Conservation (phyloP, 2,797 vertebrate species). For the Dipus sagitta region DNA sequence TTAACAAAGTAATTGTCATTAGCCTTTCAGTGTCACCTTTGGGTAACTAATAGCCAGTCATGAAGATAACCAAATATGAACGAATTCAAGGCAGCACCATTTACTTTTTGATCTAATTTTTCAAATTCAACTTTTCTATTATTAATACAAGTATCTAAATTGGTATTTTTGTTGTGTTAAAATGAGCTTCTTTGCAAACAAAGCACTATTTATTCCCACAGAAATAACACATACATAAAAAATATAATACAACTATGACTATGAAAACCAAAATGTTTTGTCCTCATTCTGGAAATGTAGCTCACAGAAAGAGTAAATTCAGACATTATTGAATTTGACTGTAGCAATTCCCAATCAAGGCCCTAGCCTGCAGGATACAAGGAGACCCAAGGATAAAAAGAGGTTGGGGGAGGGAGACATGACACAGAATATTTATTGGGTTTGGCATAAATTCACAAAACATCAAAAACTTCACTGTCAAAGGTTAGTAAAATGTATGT, state of each 20-base stretch:
- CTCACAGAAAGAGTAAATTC: background rate
- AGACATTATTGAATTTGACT: background rate
- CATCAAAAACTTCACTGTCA: background rate
- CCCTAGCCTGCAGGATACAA: background rate
- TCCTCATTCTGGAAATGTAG: background rate
- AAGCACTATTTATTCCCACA: background rate
- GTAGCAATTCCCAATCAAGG: background rate
- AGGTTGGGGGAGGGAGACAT: background rate
- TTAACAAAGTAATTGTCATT: conserved; percentile 1
- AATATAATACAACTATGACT: background rate
- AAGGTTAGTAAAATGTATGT: background rate
- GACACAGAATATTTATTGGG: conserved; percentile 1
- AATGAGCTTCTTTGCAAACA: conserved; percentile 3
- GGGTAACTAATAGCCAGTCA: background rate
- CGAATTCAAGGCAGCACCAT: background rate
- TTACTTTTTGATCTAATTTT: background rate
- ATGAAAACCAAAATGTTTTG: background rate
- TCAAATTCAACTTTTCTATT: background rate
- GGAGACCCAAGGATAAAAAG: background rate
- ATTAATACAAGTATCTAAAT: background rate
- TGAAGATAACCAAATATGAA: background rate
- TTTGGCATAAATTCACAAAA: background rate
- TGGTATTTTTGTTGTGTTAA: background rate
- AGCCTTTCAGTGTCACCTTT: background rate
- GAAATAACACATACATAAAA: background rate